Evolutionary conservation across 2,888 invertebrate genomes (phyloP).

Genomic region (Palloptera scutellata): DNA sequence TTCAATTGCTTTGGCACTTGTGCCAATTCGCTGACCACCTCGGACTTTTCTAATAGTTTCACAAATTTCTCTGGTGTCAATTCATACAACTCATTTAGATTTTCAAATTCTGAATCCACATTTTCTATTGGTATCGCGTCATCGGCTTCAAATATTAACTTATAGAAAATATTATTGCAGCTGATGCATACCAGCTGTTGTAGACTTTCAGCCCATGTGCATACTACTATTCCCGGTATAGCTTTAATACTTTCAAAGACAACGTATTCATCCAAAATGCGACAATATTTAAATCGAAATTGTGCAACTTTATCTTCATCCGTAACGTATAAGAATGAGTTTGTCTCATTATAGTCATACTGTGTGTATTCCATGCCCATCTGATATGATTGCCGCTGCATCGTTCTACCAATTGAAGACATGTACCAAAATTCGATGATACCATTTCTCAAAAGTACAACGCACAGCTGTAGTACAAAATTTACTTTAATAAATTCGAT

Average conservation of each 20-base stretch:
- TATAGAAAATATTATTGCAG: conserved; percentile 60
- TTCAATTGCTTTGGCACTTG: conserved; percentile 44
- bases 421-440: conserved; percentile 59
- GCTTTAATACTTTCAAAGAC: conserved; percentile 47
- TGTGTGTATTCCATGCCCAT: conserved; percentile 50
- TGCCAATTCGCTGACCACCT: conserved; percentile 43
- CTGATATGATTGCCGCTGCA: conserved; percentile 50
- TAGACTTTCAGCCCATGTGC: conserved; percentile 54
- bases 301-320: conserved; percentile 53
- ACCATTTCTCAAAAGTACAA: conserved; percentile 55
- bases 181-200: conserved; percentile 57
- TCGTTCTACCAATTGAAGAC: conserved; percentile 43
- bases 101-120: conserved; percentile 26
- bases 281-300: conserved; percentile 47
- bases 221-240: conserved; percentile 54
- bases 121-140: background rate
- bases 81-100: conserved; percentile 40
- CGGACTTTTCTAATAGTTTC: conserved; percentile 39
- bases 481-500: conserved; percentile 50
- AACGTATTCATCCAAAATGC: conserved; percentile 44
- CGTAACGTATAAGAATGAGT: conserved; percentile 53
- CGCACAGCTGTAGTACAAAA: conserved; percentile 45
- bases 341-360: conserved; percentile 45
- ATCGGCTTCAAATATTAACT: conserved; percentile 41
- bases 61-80: conserved; percentile 44